These are phyloP conservation scores for Eudemis profundana DNA, from an alignment of 2,888 invertebrate species.

Conservation along the genomic window DNA sequence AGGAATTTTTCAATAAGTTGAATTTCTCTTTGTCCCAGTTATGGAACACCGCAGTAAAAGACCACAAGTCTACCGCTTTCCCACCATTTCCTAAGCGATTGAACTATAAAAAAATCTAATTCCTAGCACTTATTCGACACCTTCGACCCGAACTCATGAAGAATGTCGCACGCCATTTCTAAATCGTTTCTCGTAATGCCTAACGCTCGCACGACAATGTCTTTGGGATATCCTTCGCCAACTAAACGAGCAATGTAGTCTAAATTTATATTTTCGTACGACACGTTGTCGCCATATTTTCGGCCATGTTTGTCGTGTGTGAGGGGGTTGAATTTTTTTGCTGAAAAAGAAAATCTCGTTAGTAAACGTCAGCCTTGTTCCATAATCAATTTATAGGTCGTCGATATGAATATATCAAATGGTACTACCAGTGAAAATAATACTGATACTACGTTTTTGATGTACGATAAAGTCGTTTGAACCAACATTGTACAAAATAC, in stretches of 20 bases:
- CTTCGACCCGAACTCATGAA: slow-evolving; percentile 93
- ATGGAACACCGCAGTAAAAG: neutral
- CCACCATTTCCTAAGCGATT: slow-evolving; percentile 18
- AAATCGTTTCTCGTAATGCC: slow-evolving; percentile 97
- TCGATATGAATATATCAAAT: too few species aligned
- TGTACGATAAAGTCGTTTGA: too few species aligned
- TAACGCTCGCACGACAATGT: slow-evolving; percentile 95
- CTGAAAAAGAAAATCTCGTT: slow-evolving; percentile 58
- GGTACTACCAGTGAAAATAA: too few species aligned
- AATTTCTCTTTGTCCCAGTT: neutral
- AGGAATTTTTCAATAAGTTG: too few species aligned
- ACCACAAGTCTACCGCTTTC: slow-evolving; percentile 11
- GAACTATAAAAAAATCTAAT: slow-evolving; percentile 9
- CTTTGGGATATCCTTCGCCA: slow-evolving; percentile 95
- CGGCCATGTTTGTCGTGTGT: slow-evolving; percentile 81
- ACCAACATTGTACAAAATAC: too few species aligned
- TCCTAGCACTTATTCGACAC: slow-evolving; percentile 73
- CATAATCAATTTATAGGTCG: too few species aligned
- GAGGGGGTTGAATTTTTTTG: slow-evolving; percentile 80
- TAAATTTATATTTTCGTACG: slow-evolving; percentile 95
- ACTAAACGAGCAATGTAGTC: slow-evolving; percentile 95
- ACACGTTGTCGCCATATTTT: slow-evolving; percentile 83
- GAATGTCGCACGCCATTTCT: slow-evolving; percentile 97
- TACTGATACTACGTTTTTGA: too few species aligned
- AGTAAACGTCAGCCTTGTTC: slow-evolving; percentile 11